Evolutionary conservation across 2,888 invertebrate species (phyloP), one percentile per base, ranked within the genome.

Genomic region (Lasioglossum pauxillum): DNA sequence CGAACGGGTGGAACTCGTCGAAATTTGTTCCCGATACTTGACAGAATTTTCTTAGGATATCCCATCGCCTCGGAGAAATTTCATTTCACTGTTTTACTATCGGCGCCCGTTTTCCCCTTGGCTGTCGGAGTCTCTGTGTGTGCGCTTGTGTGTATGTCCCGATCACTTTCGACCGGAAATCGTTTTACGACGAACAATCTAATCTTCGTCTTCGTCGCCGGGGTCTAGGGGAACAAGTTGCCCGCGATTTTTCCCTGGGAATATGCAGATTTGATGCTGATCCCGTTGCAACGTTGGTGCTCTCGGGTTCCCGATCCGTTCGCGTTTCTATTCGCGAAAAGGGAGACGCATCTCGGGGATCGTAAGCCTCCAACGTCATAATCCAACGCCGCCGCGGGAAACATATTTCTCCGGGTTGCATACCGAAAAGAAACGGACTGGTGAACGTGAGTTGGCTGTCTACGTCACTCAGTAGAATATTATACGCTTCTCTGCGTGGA

Each of bases 351-450:
- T 46, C 77, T 8, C 46, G 44, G 35, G 71, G 23, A 64, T 79
- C 76, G 79, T 75, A 83, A 83, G 78, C 78, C 60, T 46, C 23
- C 60, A 69, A 38, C 46, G 72, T 46, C 53, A 83, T 86, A 83
- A 86, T 81, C 80, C 74, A 67, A 35, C 78, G 69, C 19, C 19
- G 31, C 67, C 72, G 35, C 53, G 31, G 69, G 64, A 27, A 74
- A 78, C 78, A 73, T 83, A 78, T 87, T 86, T 83, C 80, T 75
- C 44, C 49, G 16, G n/a, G 27, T 23, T 35, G 71, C 77, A 80
- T 78, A 75, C 57, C 60, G 27, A n/a, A 60, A 27, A 53, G 49
- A 23, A 53, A 53, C 49, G 49, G 23, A 23, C 49, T 8, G 49
- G 23, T 53, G 8, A 16, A 53, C 23, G 49, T 23, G 49, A 53